Base-by-base conservation (phyloP, 1,140 invertebrate species). In the Listronotus oregonensis region DNA sequence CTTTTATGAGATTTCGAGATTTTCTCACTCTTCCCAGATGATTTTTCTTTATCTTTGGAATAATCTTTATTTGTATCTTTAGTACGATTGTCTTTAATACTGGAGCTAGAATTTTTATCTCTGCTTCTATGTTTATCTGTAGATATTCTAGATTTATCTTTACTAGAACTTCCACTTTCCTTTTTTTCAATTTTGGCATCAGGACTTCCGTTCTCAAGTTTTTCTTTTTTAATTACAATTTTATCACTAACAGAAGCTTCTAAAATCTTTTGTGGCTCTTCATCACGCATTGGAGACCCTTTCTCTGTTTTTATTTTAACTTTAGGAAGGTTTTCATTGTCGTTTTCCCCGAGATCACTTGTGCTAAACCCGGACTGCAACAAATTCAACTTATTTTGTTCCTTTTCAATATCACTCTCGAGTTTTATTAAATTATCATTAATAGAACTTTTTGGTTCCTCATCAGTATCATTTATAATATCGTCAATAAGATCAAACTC, bases 401-500 rank as follows among this genome's bases (percentile, higher is more conserved):
- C 46, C 47, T 61, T 54, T 34, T 64, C 18, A 44, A 47, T 61
- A 14, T 54, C 11, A 4, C 8, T 39, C 31, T 69, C 34, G n/a
- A 43, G 43, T 27, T 47, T 10, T 21, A 27, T 50, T 42, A 32
- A 9, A 58, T 46, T n/a, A 58, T 56, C 17, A 47, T 21, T 63
- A 27, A 61, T 14, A 49, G 42, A 9, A 14, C 43, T 32, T n/a
- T 39, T 18, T 17, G 32, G 50, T 21, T 68, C 54, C 14, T 46
- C 21, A 7, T 18, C 14, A 47, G 5, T 54, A 39, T 71, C 70
- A 64, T 74, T 70, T 31, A 73, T 72, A 10, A 73, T 68, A 52
- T 75, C 34, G 64, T 75, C 74, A 52, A 82, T 77, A 50, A 80
- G 69, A 62, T 80, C 74, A 68, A 81, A 82, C 39, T 83, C 80